These are phyloP conservation scores for Microtus californicus DNA, from an alignment of 2,797 vertebrate genomes.

Conservation along the genomic window DNA sequence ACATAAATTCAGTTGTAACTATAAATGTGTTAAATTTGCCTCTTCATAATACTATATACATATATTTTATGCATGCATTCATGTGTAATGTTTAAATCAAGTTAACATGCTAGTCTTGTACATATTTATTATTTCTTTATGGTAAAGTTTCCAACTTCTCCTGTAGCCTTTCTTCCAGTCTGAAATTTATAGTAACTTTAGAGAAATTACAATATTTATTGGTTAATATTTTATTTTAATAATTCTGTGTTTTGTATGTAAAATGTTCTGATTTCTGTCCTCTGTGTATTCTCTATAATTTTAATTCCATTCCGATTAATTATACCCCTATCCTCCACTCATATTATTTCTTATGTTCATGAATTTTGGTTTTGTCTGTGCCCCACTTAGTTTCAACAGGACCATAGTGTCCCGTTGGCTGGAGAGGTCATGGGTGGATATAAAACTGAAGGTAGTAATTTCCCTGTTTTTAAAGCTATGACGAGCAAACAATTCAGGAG, in stretches of 20 bases:
- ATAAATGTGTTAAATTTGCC: not conserved
- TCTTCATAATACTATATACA: not conserved
- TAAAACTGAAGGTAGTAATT: not conserved
- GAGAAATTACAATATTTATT: not conserved
- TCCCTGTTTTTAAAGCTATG: not conserved
- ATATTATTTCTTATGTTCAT: not conserved
- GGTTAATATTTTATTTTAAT: not conserved
- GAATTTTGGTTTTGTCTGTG: not conserved
- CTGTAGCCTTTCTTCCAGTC: not conserved
- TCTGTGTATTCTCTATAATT: not conserved
- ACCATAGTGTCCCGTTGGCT: no score
- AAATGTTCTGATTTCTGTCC: not conserved
- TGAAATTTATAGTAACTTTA: not conserved
- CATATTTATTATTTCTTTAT: not conserved
- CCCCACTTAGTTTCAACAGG: no score
- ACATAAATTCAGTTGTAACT: not conserved
- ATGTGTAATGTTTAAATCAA: not conserved
- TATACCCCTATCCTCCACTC: rapidly evolving
- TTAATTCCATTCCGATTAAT: not conserved
- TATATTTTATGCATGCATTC: not conserved
- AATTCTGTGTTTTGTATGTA: not conserved
- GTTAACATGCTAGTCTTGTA: not conserved
- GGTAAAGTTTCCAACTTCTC: not conserved
- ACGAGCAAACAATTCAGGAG: not conserved
- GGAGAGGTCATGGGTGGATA: not conserved